Conservation (phyloP, 2,113 vertebrate species). For the Plestiodon gilberti region DNA sequence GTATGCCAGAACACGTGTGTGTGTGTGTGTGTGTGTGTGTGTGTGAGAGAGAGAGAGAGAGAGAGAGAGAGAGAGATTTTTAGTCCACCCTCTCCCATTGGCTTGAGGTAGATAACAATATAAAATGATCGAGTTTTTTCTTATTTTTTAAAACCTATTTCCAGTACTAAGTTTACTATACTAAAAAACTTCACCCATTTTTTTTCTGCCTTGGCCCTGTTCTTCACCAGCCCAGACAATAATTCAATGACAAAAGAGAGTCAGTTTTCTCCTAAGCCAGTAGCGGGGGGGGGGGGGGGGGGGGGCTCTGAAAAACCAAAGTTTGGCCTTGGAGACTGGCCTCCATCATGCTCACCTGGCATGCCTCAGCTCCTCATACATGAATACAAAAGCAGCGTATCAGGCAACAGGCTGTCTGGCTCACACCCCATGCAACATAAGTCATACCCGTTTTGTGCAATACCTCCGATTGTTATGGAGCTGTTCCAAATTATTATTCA, state of each 20-base stretch:
- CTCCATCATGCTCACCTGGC: too few species aligned
- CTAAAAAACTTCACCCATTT: background rate
- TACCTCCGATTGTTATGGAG: background rate
- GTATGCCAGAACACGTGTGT: background rate
- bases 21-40: background rate
- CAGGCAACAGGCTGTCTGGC: too few species aligned
- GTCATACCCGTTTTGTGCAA: background rate
- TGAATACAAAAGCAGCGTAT: too few species aligned
- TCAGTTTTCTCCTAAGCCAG: too few species aligned
- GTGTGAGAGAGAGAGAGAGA: background rate
- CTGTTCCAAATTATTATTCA: rapidly evolving
- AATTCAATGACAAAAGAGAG: too few species aligned
- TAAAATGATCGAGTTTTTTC: background rate
- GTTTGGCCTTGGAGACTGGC: too few species aligned
- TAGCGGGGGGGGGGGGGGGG: too few species aligned
- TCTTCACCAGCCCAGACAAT: background rate
- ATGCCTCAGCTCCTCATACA: too few species aligned
- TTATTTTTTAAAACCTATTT: background rate
- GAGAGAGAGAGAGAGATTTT: background rate
- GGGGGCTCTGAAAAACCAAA: too few species aligned
- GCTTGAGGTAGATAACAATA: background rate
- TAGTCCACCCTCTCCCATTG: background rate
- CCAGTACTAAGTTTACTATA: background rate
- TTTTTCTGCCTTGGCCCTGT: background rate
- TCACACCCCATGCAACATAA: too few species aligned